Conservation (phyloP, 2,797 vertebrate genomes). For the Danio jaintianensis region DNA sequence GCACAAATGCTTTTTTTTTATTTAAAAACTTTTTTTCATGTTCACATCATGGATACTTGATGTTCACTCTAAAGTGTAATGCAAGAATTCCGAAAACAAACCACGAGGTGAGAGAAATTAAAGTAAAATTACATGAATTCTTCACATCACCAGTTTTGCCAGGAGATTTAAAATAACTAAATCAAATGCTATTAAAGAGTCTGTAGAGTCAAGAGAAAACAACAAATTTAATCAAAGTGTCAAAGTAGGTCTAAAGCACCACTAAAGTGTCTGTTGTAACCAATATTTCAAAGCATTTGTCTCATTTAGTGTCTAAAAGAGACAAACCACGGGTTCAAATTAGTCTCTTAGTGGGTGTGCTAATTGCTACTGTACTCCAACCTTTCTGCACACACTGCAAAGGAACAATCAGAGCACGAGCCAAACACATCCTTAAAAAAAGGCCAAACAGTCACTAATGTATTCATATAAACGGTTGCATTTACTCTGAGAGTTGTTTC, state of each 20-base stretch:
- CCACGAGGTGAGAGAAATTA: not conserved
- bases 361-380: slow-evolving; percentile 28
- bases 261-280: slow-evolving; percentile 23
- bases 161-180: not conserved
- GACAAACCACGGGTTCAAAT: slow-evolving; percentile 51
- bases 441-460: slow-evolving; percentile 12
- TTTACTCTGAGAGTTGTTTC: slow-evolving; percentile 15
- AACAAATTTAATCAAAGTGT: slow-evolving; percentile 1
- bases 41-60: not conserved
- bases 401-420: not conserved
- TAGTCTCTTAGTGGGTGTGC: slow-evolving; percentile 25
- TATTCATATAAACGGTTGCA: not conserved
- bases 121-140: not conserved
- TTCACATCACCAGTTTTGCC: no score
- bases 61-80: not conserved
- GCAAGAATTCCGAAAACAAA: not conserved
- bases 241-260: slow-evolving; percentile 12
- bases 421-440: slow-evolving; percentile 18
- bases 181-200: not conserved
- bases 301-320: slow-evolving; percentile 40
- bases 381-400: slow-evolving; percentile 24
- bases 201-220: not conserved
- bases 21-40: no score
- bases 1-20: not conserved
- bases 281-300: slow-evolving; percentile 46